Percentiles rank a stretch among this genome's conserved stretches.
These are phyloP conservation scores for Euproctis similis DNA, from an alignment of 2,888 invertebrate species.

Conservation along the genomic window DNA sequence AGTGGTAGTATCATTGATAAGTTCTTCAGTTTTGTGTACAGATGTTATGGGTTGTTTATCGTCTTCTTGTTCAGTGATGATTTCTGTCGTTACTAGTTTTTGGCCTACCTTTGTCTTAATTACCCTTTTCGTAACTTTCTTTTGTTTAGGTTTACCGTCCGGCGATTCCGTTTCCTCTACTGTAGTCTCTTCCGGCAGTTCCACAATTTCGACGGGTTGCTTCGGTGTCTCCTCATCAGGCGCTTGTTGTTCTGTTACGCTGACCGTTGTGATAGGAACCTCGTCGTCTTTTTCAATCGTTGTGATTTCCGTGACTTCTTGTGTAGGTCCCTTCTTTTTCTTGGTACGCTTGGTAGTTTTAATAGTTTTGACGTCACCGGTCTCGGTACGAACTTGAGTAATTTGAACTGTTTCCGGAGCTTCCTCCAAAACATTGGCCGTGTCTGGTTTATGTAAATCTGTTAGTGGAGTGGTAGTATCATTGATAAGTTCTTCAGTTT, in stretches of 20 bases:
- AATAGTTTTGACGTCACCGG: conserved; percentile 28
- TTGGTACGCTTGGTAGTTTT: conserved; percentile 32
- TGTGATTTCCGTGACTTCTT: conserved; percentile 22
- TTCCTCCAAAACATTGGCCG: conserved; percentile 7
- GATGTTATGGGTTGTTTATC: conserved; percentile 49
- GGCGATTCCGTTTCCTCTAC: conserved; percentile 16
- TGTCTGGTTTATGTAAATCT: neutral
- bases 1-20: conserved; percentile 3
- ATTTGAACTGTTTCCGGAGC: conserved; percentile 19
- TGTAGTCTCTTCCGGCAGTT: conserved; percentile 28
- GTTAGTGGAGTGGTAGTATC: conserved; percentile 4
- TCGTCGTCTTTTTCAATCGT: conserved; percentile 16
- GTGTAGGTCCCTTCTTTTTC: conserved; percentile 18
- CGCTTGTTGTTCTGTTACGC: conserved; percentile 2
- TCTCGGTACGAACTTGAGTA: conserved; percentile 18
- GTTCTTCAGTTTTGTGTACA: conserved; percentile 5
- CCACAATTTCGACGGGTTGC: conserved; percentile 12
- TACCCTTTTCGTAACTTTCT: conserved; percentile 11
- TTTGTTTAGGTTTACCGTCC: conserved; percentile 35
- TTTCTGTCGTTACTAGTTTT: conserved; percentile 1
- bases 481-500: conserved; percentile 3
- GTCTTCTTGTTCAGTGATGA: conserved; percentile 36
- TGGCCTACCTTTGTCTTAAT: conserved; percentile 7
- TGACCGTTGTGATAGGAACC: conserved; percentile 10
- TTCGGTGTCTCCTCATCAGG: conserved; percentile 11